Evolutionary conservation across 1,140 invertebrate genomes (phyloP).

Genomic region (Drosophila oshimai): DNA sequence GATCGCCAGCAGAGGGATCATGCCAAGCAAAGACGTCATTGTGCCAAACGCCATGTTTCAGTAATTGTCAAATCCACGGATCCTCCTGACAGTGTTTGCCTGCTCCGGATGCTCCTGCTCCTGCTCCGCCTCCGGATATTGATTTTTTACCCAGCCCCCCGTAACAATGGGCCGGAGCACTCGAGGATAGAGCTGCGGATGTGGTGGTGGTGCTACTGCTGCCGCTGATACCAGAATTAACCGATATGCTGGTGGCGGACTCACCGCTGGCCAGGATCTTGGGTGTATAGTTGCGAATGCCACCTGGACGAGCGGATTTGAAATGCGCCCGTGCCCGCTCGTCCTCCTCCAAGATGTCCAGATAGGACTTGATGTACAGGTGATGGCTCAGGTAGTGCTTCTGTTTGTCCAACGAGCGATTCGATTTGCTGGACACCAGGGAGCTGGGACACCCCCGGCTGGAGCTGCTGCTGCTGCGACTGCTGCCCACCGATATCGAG

Average conservation of each 20-base stretch:
- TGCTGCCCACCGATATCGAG: slow-evolving; percentile 64
- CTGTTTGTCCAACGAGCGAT: slow-evolving; percentile 84
- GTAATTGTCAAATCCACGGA: slow-evolving; percentile 83
- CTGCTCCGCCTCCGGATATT: background rate
- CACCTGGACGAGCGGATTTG: slow-evolving; percentile 84
- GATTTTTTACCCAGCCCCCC: background rate
- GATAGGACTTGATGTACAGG: slow-evolving; percentile 85
- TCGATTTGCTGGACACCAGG: slow-evolving; percentile 63
- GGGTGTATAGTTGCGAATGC: slow-evolving; percentile 87
- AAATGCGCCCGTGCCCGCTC: slow-evolving; percentile 81
- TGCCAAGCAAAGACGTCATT: slow-evolving; percentile 86
- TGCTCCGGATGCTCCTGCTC: slow-evolving; percentile 1
- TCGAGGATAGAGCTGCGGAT: slow-evolving; percentile 42
- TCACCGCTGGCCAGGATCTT: slow-evolving; percentile 85
- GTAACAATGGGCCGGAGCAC: slow-evolving; percentile 58
- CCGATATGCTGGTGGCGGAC: background rate
- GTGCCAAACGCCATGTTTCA: slow-evolving; percentile 82
- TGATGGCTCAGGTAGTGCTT: slow-evolving; percentile 85
- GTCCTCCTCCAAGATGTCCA: slow-evolving; percentile 84
- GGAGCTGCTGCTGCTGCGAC: slow-evolving; percentile 53
- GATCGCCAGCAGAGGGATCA: slow-evolving; percentile 90
- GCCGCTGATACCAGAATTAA: background rate
- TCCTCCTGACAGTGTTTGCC: slow-evolving; percentile 56
- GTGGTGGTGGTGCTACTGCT: background rate
- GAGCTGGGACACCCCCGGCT: slow-evolving; percentile 66